Percentiles rank a stretch among this genome's conserved stretches.
These are phyloP conservation scores for Eupsilia transversa DNA, from an alignment of 2,888 invertebrate genomes.

Conservation along the genomic window DNA sequence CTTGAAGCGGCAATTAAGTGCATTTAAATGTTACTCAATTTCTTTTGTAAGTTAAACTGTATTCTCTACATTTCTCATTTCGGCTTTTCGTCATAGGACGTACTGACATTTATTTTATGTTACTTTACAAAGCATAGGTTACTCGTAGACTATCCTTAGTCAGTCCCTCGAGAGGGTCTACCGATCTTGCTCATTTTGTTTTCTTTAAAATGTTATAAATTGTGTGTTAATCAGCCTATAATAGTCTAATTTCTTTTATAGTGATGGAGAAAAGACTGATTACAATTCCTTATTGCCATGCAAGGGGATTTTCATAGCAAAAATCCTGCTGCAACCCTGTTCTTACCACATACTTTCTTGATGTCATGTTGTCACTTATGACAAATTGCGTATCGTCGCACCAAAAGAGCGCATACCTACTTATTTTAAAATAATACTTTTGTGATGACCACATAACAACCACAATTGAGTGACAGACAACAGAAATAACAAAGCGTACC, in stretches of 20 bases:
- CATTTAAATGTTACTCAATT: constrained; percentile 39
- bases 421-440: constrained; percentile 1
- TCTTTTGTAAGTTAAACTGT: constrained; percentile 11
- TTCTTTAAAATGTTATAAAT: neutral
- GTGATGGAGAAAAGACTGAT: neutral
- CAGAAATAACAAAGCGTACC: constrained; percentile 61
- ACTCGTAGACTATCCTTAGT: neutral
- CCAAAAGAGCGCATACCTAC: neutral
- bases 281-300: neutral
- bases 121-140: neutral
- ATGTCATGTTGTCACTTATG: neutral
- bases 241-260: neutral
- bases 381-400: neutral
- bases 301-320: neutral
- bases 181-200: neutral
- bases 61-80: neutral
- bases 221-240: neutral
- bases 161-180: neutral
- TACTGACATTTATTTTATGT: neutral
- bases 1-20: constrained; percentile 32
- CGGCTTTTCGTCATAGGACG: neutral
- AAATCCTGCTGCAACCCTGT: neutral
- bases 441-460: constrained; percentile 19
- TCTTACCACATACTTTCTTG: neutral
- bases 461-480: constrained; percentile 23